These are phyloP conservation scores for Chrysemys picta DNA, from an alignment of 2,113 vertebrate species.

Conservation along the genomic window DNA sequence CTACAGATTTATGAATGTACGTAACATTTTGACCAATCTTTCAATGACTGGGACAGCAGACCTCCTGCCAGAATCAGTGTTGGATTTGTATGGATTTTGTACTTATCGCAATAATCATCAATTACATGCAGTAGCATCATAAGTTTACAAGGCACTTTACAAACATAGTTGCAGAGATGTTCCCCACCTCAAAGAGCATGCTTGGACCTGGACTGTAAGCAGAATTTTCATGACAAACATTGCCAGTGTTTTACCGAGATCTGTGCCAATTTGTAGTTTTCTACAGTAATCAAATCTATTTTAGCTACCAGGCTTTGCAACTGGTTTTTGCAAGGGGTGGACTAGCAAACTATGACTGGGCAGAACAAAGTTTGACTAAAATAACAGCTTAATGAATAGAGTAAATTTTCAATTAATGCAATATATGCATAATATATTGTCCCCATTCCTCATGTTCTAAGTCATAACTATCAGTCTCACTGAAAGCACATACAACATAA, in stretches of 20 bases:
- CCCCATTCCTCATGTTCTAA: neutral
- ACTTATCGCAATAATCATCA: neutral
- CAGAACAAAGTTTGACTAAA: too few relatives aligned
- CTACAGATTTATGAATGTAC: neutral
- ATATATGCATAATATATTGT: neutral
- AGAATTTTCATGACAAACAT: neutral
- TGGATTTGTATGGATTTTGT: neutral
- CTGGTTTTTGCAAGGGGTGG: neutral
- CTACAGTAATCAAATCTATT: neutral
- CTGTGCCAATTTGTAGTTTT: neutral
- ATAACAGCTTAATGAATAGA: neutral
- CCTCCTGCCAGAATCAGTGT: neutral
- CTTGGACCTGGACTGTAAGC: neutral
- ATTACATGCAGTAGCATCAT: neutral
- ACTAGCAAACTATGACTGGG: neutral
- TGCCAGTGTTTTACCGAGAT: neutral
- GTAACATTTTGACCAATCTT: neutral
- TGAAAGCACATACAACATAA: neutral
- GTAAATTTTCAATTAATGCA: neutral
- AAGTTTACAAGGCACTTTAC: neutral
- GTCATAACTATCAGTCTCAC: neutral
- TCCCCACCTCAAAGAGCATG: neutral
- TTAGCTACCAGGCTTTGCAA: neutral
- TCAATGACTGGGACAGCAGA: neutral
- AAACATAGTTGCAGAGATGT: neutral